Percentiles rank a stretch among this genome's conserved stretches.
Conservation (phyloP, 2,888 invertebrate species). For the Neoscelio sp. region DNA sequence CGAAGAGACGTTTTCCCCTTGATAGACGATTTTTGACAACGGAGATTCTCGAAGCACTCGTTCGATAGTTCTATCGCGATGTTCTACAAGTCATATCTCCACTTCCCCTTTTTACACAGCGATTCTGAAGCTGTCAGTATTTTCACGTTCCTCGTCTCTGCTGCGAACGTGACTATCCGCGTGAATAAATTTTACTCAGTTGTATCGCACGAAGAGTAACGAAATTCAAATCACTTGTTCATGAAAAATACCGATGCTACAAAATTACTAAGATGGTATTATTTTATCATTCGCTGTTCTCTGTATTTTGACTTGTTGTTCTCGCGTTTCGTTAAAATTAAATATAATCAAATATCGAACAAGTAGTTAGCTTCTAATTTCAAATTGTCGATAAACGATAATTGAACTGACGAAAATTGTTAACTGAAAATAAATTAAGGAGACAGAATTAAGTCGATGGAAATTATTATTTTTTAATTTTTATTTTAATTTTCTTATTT, state of each 20-base stretch:
- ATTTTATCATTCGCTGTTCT: conserved; percentile 53
- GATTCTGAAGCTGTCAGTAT: conserved; percentile 56
- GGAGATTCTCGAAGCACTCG: conserved; percentile 33
- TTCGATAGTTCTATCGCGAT: conserved; percentile 44
- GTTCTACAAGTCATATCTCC: conserved; percentile 63
- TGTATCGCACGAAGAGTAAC: conserved; percentile 55
- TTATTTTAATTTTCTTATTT: too few species aligned
- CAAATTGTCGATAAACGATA: too few species aligned
- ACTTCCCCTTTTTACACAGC: conserved; percentile 46
- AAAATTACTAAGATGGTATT: conserved; percentile 50
- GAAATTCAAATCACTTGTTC: conserved; percentile 61
- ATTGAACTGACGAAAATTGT: too few species aligned
- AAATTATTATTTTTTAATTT: too few species aligned
- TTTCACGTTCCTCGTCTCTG: conserved; percentile 44
- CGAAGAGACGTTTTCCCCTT: conserved; percentile 44
- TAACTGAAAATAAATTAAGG: too few species aligned
- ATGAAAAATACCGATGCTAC: conserved; percentile 46
- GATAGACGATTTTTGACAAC: conserved; percentile 55
- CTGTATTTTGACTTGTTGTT: conserved; percentile 23
- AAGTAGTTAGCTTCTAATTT: too few species aligned
- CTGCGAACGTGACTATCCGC: conserved; percentile 59
- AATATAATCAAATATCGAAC: too few species aligned
- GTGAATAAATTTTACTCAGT: conserved; percentile 54
- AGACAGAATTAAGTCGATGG: too few species aligned
- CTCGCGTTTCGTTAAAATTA: too few species aligned